phyloP scores from a whole-genome alignment of 2,888 invertebrate species.

The Drosophila mimica region DNA sequence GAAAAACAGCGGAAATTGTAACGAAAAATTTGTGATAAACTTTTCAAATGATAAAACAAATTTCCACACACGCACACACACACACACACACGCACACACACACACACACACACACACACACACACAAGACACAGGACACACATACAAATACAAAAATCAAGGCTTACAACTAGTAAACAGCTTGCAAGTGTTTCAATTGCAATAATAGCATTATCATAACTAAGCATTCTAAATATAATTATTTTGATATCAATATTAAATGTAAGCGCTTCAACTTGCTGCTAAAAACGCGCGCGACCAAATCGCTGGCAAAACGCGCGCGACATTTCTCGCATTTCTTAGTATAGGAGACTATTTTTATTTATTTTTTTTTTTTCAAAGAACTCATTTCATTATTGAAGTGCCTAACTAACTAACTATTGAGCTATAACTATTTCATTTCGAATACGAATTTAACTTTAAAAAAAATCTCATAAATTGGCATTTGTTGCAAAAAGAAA shows the following conservation, averaged over 20 bases:
- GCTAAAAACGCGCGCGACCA: slow-evolving; percentile 36
- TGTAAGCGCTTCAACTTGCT: slow-evolving; percentile 44
- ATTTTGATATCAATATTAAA: slow-evolving; percentile 46
- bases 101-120: slow-evolving; percentile 16
- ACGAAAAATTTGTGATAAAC: slow-evolving; percentile 68
- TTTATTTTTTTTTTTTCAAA: slow-evolving; percentile 5
- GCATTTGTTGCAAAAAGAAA: slow-evolving; percentile 25
- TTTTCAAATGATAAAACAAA: slow-evolving; percentile 67
- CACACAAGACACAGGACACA: slow-evolving; percentile 11
- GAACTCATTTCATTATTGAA: slow-evolving; percentile 44
- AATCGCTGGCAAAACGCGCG: slow-evolving; percentile 39
- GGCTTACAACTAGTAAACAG: slow-evolving; percentile 46
- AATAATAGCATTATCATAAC: slow-evolving; percentile 48
- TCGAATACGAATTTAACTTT: slow-evolving; percentile 48
- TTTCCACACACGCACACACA: slow-evolving; percentile 46
- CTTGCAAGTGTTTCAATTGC: slow-evolving; percentile 57
- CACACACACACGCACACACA: slow-evolving; percentile 9
- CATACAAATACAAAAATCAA: slow-evolving; percentile 11
- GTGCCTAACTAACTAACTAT: slow-evolving; percentile 53
- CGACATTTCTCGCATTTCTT: slow-evolving; percentile 41
- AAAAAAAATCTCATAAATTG: slow-evolving; percentile 16
- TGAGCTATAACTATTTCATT: slow-evolving; percentile 53
- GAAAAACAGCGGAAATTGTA: slow-evolving; percentile 33
- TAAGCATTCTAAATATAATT: slow-evolving; percentile 35
- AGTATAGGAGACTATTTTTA: slow-evolving; percentile 10